Percentiles rank a stretch among this genome's conserved stretches.
Conservation (phyloP, 2,888 invertebrate species). For the Mongoloraphidia duomilia region DNA sequence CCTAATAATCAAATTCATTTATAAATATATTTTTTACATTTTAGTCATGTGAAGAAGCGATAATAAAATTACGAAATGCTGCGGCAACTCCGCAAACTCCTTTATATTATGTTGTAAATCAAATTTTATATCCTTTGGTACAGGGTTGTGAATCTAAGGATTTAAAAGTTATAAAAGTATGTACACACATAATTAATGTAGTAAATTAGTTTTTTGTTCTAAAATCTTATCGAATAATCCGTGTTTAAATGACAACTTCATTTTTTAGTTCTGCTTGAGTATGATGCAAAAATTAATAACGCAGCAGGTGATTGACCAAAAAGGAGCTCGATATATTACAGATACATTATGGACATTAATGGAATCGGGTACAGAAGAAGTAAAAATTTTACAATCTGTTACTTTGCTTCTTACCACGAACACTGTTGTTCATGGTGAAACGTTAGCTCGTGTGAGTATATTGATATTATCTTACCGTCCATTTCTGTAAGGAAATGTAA, state of each 20-base stretch:
- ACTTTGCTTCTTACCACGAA: constrained; percentile 92
- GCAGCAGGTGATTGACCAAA: constrained; percentile 76
- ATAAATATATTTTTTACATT: constrained; percentile 21
- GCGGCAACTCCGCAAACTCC: constrained; percentile 62
- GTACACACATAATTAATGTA: constrained; percentile 5
- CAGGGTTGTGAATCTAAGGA: constrained; percentile 97
- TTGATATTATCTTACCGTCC: neutral
- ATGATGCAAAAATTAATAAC: constrained; percentile 90
- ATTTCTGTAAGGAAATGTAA: no score
- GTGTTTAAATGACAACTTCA: neutral
- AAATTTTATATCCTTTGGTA: constrained; percentile 89
- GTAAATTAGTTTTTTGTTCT: neutral
- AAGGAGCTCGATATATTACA: constrained; percentile 85
- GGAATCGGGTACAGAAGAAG: constrained; percentile 87
- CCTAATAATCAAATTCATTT: neutral
- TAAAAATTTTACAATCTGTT: constrained; percentile 91
- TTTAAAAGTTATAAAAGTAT: constrained; percentile 82
- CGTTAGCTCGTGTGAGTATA: constrained; percentile 43
- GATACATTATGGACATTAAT: constrained; percentile 88
- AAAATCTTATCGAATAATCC: constrained; percentile 1
- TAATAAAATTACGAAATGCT: constrained; percentile 72
- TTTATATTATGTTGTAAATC: constrained; percentile 80
- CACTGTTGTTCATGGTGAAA: constrained; percentile 85
- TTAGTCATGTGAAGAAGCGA: constrained; percentile 92
- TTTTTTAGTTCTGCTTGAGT: constrained; percentile 68